phyloP scores from a whole-genome alignment of 1,140 invertebrate genomes.

The Arion vulgaris region DNA sequence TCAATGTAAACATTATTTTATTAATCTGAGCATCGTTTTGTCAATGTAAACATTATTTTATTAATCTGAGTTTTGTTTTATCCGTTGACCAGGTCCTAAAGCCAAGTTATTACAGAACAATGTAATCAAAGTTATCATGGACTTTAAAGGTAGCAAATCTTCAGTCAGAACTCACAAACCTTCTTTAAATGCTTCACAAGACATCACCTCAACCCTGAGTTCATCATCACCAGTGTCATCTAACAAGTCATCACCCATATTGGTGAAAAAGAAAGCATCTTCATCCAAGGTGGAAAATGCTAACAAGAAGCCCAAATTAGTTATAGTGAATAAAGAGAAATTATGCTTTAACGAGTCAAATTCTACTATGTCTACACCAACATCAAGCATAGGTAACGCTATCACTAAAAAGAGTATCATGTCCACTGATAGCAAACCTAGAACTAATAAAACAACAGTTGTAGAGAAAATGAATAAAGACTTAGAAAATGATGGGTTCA shows the following conservation, averaged over 20 bases:
- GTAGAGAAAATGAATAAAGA: not conserved
- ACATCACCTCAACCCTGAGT: not conserved
- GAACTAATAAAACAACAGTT: not conserved
- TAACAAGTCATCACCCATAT: not conserved
- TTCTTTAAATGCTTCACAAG: conserved; percentile 12
- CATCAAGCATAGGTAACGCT: not conserved
- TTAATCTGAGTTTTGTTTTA: not conserved
- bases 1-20: too few species aligned
- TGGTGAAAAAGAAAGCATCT: not conserved
- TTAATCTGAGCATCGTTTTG: too few species aligned
- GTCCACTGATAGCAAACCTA: not conserved
- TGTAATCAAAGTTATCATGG: conserved; percentile 44
- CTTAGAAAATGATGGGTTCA: not conserved
- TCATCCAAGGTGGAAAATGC: not conserved
- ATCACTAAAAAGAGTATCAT: not conserved
- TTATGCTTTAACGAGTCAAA: conserved; percentile 41
- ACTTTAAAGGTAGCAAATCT: conserved; percentile 46
- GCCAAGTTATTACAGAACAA: conserved; percentile 39
- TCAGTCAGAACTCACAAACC: not conserved
- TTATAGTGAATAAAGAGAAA: conserved; percentile 50
- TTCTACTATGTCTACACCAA: not conserved
- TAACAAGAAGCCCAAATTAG: conserved; percentile 44
- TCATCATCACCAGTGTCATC: not conserved
- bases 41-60: too few species aligned
- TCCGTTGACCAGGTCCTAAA: conserved; percentile 52